These are phyloP conservation scores for Leptinotarsa tumamoca DNA, from an alignment of 2,888 invertebrate species.

Conservation along the genomic window DNA sequence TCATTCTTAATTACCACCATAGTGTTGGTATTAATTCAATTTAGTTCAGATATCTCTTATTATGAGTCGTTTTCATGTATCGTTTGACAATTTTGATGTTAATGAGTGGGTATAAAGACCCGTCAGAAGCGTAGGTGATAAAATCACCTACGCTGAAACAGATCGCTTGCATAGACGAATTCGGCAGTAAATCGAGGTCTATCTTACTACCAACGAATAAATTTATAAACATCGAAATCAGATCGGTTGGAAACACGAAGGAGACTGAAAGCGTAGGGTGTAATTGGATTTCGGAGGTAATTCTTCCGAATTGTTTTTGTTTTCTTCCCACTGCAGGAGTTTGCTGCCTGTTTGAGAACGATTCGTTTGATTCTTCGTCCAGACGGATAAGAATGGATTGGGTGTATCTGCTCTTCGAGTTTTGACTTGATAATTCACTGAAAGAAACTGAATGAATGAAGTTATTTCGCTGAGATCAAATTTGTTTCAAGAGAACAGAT, in stretches of 20 bases:
- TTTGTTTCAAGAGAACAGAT: too few species aligned
- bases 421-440: neutral
- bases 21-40: too few species aligned
- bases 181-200: neutral
- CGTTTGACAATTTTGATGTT: too few species aligned
- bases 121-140: neutral
- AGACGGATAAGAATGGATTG: neutral
- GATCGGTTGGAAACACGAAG: neutral
- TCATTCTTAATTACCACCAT: too few species aligned
- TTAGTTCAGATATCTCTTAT: too few species aligned
- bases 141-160: neutral
- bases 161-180: neutral
- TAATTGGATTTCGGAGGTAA: slow-evolving; percentile 17
- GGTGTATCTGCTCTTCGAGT: too few species aligned
- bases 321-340: neutral
- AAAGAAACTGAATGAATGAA: too few species aligned
- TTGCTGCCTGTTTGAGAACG: neutral
- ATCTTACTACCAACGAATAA: neutral
- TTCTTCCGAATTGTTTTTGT: slow-evolving; percentile 2
- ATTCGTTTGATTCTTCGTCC: neutral
- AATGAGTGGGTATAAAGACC: too few species aligned
- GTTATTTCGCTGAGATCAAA: too few species aligned
- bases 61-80: too few species aligned
- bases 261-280: neutral
- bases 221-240: slow-evolving; percentile 5